These are phyloP conservation scores for Gnathonemus echidnorhynchus DNA, from an alignment of 2,113 vertebrate genomes.

Conservation along the genomic window DNA sequence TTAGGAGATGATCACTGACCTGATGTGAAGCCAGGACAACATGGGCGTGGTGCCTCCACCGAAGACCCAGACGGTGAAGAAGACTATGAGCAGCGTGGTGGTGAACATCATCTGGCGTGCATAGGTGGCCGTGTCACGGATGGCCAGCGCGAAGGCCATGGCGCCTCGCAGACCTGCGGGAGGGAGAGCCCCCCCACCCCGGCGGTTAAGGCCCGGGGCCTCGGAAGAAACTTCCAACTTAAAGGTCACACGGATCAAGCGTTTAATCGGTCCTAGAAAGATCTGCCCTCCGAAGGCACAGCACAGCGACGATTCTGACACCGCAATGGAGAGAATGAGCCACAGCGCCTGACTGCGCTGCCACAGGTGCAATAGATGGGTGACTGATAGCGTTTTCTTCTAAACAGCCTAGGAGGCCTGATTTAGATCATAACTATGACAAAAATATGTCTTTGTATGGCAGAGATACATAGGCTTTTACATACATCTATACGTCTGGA, in stretches of 20 bases:
- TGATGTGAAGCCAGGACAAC: slow-evolving; percentile 93
- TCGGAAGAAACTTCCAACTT: background rate
- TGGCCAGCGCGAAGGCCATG: slow-evolving; percentile 92
- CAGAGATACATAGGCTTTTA: background rate
- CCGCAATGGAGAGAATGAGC: background rate
- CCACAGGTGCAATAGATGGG: background rate
- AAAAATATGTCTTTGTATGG: background rate
- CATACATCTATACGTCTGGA: background rate
- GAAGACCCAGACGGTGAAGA: slow-evolving; percentile 96
- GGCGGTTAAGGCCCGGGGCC: background rate
- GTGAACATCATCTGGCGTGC: slow-evolving; percentile 98
- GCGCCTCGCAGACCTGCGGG: slow-evolving; percentile 82
- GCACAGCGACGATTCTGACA: background rate
- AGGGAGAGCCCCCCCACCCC: slow-evolving; percentile 26
- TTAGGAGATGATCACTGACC: slow-evolving; percentile 53
- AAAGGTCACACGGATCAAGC: background rate
- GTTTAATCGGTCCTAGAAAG: background rate
- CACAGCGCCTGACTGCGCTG: background rate
- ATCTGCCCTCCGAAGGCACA: background rate
- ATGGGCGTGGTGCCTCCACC: slow-evolving; percentile 94
- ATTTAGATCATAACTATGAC: background rate
- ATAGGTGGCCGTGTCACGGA: slow-evolving; percentile 89
- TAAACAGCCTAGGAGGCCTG: background rate
- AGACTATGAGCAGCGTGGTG: slow-evolving; percentile 92
- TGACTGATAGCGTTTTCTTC: background rate